These are phyloP conservation scores for Erpetoichthys calabaricus DNA, from an alignment of 2,797 vertebrate species.

Conservation along the genomic window DNA sequence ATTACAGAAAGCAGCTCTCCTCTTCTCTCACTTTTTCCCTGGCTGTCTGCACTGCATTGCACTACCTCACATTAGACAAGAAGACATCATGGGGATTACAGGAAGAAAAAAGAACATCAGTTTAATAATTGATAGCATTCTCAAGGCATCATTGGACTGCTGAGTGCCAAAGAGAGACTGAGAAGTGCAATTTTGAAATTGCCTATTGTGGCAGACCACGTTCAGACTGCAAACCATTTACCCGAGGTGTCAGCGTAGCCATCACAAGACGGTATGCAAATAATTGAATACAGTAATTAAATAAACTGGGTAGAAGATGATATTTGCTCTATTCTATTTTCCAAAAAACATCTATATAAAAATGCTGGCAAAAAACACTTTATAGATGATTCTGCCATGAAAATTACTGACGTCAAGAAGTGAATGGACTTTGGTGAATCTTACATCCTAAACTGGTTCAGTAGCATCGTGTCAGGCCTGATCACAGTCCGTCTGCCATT, in stretches of 20 bases:
- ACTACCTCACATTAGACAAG: constrained; percentile 25
- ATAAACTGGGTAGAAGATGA: neutral
- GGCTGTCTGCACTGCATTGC: constrained; percentile 12
- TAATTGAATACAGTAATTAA: neutral
- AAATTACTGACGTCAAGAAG: too few relatives aligned
- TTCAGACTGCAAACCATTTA: constrained; percentile 11
- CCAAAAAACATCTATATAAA: too few relatives aligned
- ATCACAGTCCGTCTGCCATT: too few relatives aligned
- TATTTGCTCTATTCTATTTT: too few relatives aligned
- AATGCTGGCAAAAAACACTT: too few relatives aligned
- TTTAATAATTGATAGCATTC: constrained; percentile 27
- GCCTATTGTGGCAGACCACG: constrained; percentile 41
- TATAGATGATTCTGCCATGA: too few relatives aligned
- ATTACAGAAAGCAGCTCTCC: constrained; percentile 31
- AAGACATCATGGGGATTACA: constrained; percentile 18
- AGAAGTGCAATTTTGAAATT: constrained; percentile 30
- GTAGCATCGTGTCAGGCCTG: too few relatives aligned
- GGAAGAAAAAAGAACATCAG: constrained; percentile 25
- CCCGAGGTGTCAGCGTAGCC: neutral
- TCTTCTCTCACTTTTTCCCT: constrained; percentile 8
- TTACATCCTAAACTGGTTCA: too few relatives aligned
- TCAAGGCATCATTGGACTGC: constrained; percentile 10
- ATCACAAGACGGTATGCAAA: constrained; percentile 1
- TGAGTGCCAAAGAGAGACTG: constrained; percentile 30
- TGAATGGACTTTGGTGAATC: too few relatives aligned